Conservation (phyloP, 2,797 vertebrate genomes). For the Onychomys torridus region DNA sequence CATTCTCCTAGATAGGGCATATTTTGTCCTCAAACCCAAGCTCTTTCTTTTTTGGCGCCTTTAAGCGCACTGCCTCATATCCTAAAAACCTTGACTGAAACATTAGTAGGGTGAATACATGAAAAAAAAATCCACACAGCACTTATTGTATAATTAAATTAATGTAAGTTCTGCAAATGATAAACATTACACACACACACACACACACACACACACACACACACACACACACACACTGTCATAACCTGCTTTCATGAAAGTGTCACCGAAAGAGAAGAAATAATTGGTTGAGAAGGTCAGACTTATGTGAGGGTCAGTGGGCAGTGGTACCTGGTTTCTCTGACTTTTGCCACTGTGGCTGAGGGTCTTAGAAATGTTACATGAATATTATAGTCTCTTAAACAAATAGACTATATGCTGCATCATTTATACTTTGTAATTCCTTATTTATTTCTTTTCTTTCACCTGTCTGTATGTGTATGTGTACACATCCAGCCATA, state of each 20-base stretch:
- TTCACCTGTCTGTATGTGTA: no score
- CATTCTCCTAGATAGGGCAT: neutral
- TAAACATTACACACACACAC: neutral
- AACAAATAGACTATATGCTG: neutral
- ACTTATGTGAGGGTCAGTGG: neutral
- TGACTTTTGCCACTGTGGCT: neutral
- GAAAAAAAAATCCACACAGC: slow-evolving; percentile 26
- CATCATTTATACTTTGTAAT: no score
- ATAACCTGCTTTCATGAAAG: neutral
- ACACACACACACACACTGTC: neutral
- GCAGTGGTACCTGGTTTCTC: neutral
- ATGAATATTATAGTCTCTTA: neutral
- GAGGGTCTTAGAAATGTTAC: slow-evolving; percentile 3
- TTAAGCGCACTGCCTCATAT: slow-evolving; percentile 32
- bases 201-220: no score
- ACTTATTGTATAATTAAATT: slow-evolving; percentile 29
- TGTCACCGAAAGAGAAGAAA: neutral
- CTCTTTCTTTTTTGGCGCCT: no score
- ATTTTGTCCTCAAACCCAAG: neutral
- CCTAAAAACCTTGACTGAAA: neutral
- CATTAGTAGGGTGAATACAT: neutral
- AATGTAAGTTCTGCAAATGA: slow-evolving; percentile 34
- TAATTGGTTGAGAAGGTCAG: neutral
- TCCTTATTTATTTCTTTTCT: no score
- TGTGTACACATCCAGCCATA: neutral